Evolutionary conservation across 2,113 vertebrate species (phyloP).

Genomic region (Probosciger aterrimus): DNA sequence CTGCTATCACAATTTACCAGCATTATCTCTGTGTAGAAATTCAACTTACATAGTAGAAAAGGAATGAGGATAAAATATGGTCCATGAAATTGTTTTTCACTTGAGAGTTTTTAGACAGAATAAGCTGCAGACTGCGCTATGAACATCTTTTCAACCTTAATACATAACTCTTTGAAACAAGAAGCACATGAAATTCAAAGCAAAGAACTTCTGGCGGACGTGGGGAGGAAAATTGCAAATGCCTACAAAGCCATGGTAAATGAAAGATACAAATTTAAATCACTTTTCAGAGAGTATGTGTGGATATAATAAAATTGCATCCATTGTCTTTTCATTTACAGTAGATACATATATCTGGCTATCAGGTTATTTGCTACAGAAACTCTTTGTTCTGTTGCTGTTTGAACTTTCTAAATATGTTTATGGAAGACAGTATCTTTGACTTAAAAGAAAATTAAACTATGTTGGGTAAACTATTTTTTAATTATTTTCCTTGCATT

Average conservation of each 20-base stretch:
- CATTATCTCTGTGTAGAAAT: conserved; percentile 24
- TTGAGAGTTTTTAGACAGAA: neutral
- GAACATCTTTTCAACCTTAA: neutral
- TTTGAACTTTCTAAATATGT: neutral
- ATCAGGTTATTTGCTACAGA: neutral
- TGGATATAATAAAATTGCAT: neutral
- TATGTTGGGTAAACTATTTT: neutral
- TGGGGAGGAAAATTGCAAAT: neutral
- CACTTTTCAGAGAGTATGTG: neutral
- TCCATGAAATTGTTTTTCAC: neutral
- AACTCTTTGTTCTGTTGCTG: neutral
- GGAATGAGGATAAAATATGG: neutral
- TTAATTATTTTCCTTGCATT: neutral
- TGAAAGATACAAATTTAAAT: neutral
- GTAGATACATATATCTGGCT: neutral
- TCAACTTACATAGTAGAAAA: neutral
- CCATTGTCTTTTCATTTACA: neutral
- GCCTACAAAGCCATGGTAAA: neutral
- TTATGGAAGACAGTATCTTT: neutral
- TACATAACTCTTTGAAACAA: neutral
- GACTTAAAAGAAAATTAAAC: neutral
- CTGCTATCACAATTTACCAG: neutral
- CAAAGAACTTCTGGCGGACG: neutral
- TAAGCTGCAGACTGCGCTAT: neutral
- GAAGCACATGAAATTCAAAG: neutral